Evolutionary conservation across 2,797 vertebrate genomes (phyloP).

Genomic region (Crypturellus tataupa): DNA sequence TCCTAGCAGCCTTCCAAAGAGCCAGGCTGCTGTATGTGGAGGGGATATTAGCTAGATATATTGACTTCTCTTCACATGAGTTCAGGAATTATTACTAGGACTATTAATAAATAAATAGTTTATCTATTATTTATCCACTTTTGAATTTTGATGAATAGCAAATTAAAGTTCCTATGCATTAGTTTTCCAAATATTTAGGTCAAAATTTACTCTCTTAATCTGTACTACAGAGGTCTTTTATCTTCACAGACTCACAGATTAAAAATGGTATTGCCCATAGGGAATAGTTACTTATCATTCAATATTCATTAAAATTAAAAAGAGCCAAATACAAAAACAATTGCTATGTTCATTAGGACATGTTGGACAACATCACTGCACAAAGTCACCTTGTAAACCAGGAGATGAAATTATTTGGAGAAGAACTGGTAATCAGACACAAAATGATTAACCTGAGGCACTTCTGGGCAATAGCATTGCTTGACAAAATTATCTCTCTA

Average conservation of each 20-base stretch:
- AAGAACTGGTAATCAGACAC: not conserved
- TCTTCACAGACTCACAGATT: not conserved
- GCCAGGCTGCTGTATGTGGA: not conserved
- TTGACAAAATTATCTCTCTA: not conserved
- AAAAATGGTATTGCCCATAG: not conserved
- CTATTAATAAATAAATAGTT: not conserved
- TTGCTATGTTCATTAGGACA: not conserved
- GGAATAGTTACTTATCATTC: not conserved
- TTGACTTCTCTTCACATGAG: not conserved
- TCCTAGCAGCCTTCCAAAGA: not conserved
- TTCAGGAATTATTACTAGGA: not conserved
- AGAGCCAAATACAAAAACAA: not conserved
- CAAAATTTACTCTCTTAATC: not conserved
- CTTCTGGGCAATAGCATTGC: not conserved
- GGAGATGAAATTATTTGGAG: not conserved
- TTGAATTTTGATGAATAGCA: not conserved
- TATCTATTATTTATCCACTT: not conserved
- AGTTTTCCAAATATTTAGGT: not conserved
- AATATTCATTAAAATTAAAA: not conserved
- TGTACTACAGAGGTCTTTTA: not conserved
- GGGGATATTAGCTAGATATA: not conserved
- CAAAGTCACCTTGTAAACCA: not conserved
- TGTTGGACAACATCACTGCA: not conserved
- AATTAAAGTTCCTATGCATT: not conserved
- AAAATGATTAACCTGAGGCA: not conserved